phyloP scores from a whole-genome alignment of 2,888 invertebrate genomes.

The Scaptomyza polygonia region DNA sequence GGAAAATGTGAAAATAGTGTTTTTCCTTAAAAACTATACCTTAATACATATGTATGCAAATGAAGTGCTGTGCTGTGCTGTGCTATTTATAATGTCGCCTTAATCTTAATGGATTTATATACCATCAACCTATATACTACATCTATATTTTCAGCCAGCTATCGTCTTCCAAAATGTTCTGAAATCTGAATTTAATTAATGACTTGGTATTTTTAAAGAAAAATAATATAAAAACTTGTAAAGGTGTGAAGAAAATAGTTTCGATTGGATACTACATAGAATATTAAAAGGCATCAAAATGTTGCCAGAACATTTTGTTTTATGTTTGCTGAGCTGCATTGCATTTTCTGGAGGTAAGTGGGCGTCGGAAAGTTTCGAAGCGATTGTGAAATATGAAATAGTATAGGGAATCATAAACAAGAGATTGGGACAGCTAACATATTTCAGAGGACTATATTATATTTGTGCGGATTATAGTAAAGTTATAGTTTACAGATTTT shows the following conservation, averaged over 20 bases:
- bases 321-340: conserved; percentile 61
- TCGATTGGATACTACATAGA: conserved; percentile 24
- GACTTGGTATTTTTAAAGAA: conserved; percentile 52
- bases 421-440: conserved; percentile 20
- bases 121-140: conserved; percentile 36
- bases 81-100: conserved; percentile 68
- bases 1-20: conserved; percentile 33
- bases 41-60: conserved; percentile 32
- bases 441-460: background rate
- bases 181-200: conserved; percentile 54
- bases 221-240: conserved; percentile 20
- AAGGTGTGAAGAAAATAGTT: conserved; percentile 52
- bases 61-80: conserved; percentile 31
- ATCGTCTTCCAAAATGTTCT: conserved; percentile 33
- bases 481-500: conserved; percentile 2
- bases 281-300: conserved; percentile 48
- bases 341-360: conserved; percentile 65
- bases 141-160: conserved; percentile 61
- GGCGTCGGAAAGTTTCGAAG: conserved; percentile 25
- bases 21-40: conserved; percentile 18
- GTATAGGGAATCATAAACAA: conserved; percentile 2
- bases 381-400: conserved; percentile 17
- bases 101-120: conserved; percentile 67
- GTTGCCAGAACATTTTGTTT: conserved; percentile 62
- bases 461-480: conserved; percentile 11